These are phyloP conservation scores for Nymphalis urticae DNA, from an alignment of 2,888 invertebrate genomes.

Conservation along the genomic window DNA sequence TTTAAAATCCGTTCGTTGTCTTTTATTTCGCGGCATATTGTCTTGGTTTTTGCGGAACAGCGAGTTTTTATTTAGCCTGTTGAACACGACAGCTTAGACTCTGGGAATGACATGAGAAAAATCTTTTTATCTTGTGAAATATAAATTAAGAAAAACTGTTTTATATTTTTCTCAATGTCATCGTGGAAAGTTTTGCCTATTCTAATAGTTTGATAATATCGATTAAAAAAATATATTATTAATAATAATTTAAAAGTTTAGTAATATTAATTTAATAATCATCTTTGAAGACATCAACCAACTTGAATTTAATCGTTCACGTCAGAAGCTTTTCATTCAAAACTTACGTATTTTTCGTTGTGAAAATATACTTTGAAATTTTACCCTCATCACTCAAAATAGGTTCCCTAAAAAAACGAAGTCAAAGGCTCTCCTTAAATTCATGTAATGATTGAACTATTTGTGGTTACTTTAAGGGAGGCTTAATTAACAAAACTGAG, in stretches of 20 bases:
- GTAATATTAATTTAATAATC: too few relatives aligned
- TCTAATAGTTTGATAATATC: background rate
- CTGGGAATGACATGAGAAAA: constrained; percentile 31
- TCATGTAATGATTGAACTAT: constrained; percentile 6
- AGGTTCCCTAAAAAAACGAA: background rate
- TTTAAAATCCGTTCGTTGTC: constrained; percentile 22
- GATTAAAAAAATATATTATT: too few relatives aligned
- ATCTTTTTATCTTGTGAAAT: constrained; percentile 30
- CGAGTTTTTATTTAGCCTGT: constrained; percentile 35
- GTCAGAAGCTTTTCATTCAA: too few relatives aligned
- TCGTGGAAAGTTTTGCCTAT: background rate
- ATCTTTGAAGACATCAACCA: too few relatives aligned
- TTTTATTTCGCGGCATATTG: constrained; percentile 32
- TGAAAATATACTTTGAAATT: too few relatives aligned
- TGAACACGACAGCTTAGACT: constrained; percentile 32
- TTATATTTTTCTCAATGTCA: constrained; percentile 24
- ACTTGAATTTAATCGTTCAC: too few relatives aligned
- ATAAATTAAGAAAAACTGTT: constrained; percentile 41
- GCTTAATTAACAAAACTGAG: constrained; percentile 41
- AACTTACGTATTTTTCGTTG: too few relatives aligned
- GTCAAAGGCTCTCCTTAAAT: background rate
- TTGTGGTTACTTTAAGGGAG: background rate
- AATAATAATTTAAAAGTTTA: too few relatives aligned
- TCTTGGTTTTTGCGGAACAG: constrained; percentile 27
- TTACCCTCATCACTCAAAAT: background rate